phyloP scores from a whole-genome alignment of 2,888 invertebrate genomes.

The Xestia c-nigrum region DNA sequence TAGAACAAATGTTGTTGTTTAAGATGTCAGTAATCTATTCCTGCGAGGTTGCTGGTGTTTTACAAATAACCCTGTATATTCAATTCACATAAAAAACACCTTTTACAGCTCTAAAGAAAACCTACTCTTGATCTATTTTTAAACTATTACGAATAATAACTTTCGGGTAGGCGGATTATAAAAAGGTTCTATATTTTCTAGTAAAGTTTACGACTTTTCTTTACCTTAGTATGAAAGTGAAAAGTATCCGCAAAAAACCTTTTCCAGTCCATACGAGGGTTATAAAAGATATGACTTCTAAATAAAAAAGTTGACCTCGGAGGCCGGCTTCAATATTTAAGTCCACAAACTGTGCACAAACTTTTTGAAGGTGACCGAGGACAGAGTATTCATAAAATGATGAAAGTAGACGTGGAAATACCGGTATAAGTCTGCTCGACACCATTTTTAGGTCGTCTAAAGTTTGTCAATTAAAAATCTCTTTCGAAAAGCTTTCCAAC shows the following conservation, averaged over 20 bases:
- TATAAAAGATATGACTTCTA: slow-evolving; percentile 39
- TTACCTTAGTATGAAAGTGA: slow-evolving; percentile 29
- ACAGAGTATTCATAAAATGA: not conserved
- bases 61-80: too few species aligned
- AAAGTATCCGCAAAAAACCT: slow-evolving; percentile 33
- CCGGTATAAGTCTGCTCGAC: not conserved
- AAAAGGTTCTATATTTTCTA: slow-evolving; percentile 36
- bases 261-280: slow-evolving; percentile 19
- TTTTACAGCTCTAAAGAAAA: not conserved
- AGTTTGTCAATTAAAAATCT: not conserved
- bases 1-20: too few species aligned
- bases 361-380: not conserved
- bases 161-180: slow-evolving; percentile 12
- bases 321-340: slow-evolving; percentile 13
- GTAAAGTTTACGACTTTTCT: slow-evolving; percentile 45
- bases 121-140: slow-evolving; percentile 1
- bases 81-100: not conserved
- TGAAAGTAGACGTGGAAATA: not conserved
- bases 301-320: slow-evolving; percentile 35
- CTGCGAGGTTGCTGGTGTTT: too few species aligned
- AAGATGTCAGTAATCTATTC: too few species aligned
- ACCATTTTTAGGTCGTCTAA: not conserved
- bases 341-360: not conserved
- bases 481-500: not conserved
- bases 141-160: slow-evolving; percentile 30